Conservation (phyloP, 2,113 vertebrate genomes). For the Bungarus multicinctus region DNA sequence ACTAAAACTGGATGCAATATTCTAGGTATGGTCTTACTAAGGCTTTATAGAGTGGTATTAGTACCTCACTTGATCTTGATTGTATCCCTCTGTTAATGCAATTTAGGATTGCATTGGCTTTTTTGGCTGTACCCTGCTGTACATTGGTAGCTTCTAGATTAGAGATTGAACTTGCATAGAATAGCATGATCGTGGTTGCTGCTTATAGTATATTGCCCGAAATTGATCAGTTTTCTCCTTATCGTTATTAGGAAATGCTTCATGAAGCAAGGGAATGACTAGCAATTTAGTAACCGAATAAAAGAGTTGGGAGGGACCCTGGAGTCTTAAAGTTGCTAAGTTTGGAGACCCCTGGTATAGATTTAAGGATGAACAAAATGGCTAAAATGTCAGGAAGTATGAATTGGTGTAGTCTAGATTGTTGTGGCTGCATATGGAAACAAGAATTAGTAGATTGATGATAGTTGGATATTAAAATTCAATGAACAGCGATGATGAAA, state of each 20-base stretch:
- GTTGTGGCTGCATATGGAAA: background rate
- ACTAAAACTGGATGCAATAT: no score
- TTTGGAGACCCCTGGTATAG: background rate
- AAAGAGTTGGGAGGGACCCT: background rate
- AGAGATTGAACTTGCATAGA: background rate
- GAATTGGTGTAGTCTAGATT: background rate
- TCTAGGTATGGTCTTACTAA: no score
- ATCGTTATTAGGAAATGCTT: background rate
- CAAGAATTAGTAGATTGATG: background rate
- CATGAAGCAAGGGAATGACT: background rate
- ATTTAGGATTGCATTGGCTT: no score
- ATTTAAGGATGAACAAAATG: background rate
- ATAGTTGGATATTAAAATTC: background rate
- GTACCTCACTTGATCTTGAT: no score
- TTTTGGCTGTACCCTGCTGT: background rate
- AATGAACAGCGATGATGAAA: background rate
- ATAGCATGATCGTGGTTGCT: background rate
- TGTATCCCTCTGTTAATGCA: no score
- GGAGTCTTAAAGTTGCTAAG: background rate
- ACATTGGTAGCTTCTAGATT: background rate
- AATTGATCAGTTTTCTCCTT: background rate
- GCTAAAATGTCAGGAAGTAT: background rate
- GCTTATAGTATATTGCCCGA: background rate
- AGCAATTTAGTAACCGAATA: background rate
- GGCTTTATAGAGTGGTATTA: no score